Evolutionary conservation across 2,113 vertebrate genomes (phyloP), one percentile per base, ranked within the genome.

Genomic region (Noctilio leporinus): DNA sequence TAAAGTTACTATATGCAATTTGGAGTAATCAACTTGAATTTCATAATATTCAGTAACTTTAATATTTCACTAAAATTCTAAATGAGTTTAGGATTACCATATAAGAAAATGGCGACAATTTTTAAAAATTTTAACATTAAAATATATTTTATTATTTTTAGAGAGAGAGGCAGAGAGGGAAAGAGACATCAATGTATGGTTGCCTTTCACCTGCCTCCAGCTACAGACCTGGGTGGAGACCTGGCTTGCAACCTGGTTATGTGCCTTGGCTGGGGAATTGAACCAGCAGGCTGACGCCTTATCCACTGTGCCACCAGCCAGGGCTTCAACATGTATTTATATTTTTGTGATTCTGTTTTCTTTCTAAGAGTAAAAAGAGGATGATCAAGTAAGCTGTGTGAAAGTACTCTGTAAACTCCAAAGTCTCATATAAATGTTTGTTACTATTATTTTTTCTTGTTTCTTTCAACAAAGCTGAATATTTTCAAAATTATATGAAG

Each of bases 401-500:
- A 94, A 95, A 70, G 15, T 70, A 57, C 20, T 83, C 5, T 78
- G 80, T 82, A 94, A 95, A 77, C 28, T 89, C 85, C 83, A 76
- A 81, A 70, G 43, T 83, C 33, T 67, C 89, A 91, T 26, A 47
- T 72, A 75, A 83, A 93, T 53, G 55, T 84, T 55, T 92, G n/a
- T 51, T 67, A 65, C 20, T 87, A 38, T 30, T 59, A 19, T 24
- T 67, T 86, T 85, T 95, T 33, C 15, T 83, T 92, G 80, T 81
- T 78, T 75, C 57, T 89, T 91, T 92, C n/a, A 86, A 45, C 57
- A 94, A 80, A 35, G 24, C n/a, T 59, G 5, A 91, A 87, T n/a
- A 84, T 87, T 95, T 93, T 73, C 33, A 43, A 93, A 95, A 82
- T 87, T 82, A 88, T 35, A 14, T 81, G 45, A 93, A 84, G 51